Conservation (phyloP, 1,140 invertebrate genomes). For the Zaprionus inermis region DNA sequence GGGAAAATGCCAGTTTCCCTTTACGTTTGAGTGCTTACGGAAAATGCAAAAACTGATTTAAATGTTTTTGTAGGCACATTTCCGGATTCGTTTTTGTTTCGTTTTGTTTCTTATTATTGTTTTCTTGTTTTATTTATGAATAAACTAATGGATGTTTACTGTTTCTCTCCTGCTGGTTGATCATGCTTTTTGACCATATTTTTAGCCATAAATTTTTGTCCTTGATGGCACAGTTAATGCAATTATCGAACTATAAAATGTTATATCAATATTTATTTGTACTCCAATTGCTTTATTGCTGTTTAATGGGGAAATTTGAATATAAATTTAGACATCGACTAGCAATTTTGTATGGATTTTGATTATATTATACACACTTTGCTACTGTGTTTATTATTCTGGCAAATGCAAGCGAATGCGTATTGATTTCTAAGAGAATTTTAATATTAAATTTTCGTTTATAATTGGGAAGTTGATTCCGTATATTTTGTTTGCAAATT, state of each 20-base stretch:
- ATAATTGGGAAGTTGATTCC: neutral
- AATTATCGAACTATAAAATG: neutral
- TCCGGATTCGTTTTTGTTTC: constrained; percentile 40
- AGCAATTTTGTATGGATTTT: neutral
- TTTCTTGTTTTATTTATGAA: constrained; percentile 39
- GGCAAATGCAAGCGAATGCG: too few relatives aligned
- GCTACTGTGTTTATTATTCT: too few relatives aligned
- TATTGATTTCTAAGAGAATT: too few relatives aligned
- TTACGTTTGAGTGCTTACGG: constrained; percentile 51
- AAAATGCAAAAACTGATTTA: constrained; percentile 74
- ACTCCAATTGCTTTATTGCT: neutral
- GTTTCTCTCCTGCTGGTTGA: constrained; percentile 5
- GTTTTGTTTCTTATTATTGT: constrained; percentile 44
- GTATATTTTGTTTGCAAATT: neutral
- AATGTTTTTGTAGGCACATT: constrained; percentile 66
- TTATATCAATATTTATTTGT: neutral
- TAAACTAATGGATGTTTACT: constrained; percentile 25
- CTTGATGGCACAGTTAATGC: neutral
- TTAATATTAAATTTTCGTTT: neutral
- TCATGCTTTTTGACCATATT: neutral
- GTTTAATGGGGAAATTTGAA: neutral
- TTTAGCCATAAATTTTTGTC: neutral
- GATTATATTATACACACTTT: too few relatives aligned
- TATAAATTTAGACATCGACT: too few relatives aligned
- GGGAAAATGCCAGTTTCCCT: constrained; percentile 40